These are phyloP conservation scores for Taenioides sp. DNA, from an alignment of 2,797 vertebrate genomes.

Conservation along the genomic window DNA sequence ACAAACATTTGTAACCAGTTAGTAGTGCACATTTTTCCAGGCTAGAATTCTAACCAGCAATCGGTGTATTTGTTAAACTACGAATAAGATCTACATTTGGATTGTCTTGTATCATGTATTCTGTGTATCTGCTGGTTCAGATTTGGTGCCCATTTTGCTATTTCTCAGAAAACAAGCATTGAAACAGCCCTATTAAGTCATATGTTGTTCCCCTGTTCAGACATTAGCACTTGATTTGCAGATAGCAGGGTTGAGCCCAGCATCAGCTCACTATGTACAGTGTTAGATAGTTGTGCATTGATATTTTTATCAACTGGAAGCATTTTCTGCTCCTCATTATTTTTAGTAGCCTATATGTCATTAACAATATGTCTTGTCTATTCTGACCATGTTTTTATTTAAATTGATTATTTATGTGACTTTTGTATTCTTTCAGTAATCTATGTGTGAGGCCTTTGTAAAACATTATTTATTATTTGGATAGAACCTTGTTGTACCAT, in stretches of 20 bases:
- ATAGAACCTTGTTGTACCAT: constrained; percentile 38
- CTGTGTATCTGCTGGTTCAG: constrained; percentile 72
- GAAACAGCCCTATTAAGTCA: not conserved
- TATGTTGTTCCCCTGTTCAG: not conserved
- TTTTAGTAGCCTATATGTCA: not conserved
- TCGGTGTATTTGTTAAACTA: not conserved
- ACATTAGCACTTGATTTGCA: constrained; percentile 19
- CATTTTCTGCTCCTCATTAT: constrained; percentile 16
- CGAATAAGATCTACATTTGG: not conserved
- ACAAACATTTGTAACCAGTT: not conserved
- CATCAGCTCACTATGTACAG: constrained; percentile 40
- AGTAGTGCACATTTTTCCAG: not conserved
- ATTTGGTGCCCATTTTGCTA: constrained; percentile 34
- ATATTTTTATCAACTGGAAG: constrained; percentile 21
- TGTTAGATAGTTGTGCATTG: constrained; percentile 44
- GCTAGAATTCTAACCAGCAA: not conserved
- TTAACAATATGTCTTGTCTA: constrained; percentile 4
- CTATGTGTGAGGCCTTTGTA: constrained; percentile 30
- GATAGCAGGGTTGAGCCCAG: constrained; percentile 62
- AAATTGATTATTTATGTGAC: constrained; percentile 73
- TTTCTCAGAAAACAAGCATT: constrained; percentile 4
- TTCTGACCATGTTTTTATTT: constrained; percentile 40
- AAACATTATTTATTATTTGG: constrained; percentile 62
- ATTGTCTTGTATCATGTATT: constrained; percentile 5
- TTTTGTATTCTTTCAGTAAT: constrained; percentile 46